These are phyloP conservation scores for Apodemia zela DNA, from an alignment of 2,888 invertebrate species.

Conservation along the genomic window DNA sequence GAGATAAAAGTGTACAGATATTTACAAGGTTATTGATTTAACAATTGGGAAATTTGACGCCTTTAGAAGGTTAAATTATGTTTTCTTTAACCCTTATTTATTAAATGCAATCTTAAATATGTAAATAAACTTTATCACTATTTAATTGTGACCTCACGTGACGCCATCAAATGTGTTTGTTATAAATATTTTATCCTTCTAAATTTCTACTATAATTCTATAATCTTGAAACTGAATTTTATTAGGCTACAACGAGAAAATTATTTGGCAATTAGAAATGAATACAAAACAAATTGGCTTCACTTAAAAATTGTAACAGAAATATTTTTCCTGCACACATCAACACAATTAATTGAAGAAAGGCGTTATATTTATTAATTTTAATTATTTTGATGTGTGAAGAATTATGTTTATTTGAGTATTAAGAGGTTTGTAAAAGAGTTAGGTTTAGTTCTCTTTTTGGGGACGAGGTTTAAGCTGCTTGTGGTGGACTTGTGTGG, in stretches of 20 bases:
- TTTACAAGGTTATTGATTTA: slow-evolving; percentile 67
- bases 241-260: slow-evolving; percentile 60
- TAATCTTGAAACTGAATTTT: slow-evolving; percentile 59
- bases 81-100: slow-evolving; percentile 47
- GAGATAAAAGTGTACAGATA: slow-evolving; percentile 67
- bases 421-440: slow-evolving; percentile 62
- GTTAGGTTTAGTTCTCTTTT: slow-evolving; percentile 69
- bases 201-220: slow-evolving; percentile 52
- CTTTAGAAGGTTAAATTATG: slow-evolving; percentile 10
- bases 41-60: slow-evolving; percentile 32
- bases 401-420: slow-evolving; percentile 59
- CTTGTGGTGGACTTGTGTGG: slow-evolving; percentile 59
- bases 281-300: slow-evolving; percentile 65
- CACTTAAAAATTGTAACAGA: slow-evolving; percentile 61
- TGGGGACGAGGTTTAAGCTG: slow-evolving; percentile 78
- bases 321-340: slow-evolving; percentile 58
- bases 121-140: neutral
- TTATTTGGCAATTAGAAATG: slow-evolving; percentile 76
- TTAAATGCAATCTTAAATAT: slow-evolving; percentile 63
- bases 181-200: slow-evolving; percentile 51
- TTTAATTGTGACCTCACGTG: slow-evolving; percentile 37
- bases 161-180: slow-evolving; percentile 66
- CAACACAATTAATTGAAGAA: slow-evolving; percentile 45
- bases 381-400: slow-evolving; percentile 51
- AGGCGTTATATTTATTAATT: slow-evolving; percentile 28